Base-by-base conservation (phyloP, 2,888 invertebrate species). In the Lamellibrachia satsuma region DNA sequence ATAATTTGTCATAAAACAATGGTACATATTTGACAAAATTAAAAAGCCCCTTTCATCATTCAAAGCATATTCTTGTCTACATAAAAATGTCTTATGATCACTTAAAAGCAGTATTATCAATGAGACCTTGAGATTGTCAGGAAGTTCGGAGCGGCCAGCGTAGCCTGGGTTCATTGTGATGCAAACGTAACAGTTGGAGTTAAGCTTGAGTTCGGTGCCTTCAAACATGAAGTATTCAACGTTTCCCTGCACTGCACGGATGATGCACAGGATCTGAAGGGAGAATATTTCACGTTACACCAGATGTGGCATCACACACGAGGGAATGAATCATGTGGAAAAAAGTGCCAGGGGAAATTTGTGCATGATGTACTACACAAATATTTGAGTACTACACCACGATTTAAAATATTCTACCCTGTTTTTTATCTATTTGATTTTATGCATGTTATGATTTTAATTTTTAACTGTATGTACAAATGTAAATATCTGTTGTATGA, bases 121-220 rank as follows among this genome's bases (percentile, higher is more conserved):
- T 92, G 52, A 92, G 91, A 95, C 95, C 94, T 97, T 97, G 52
- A 97, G 95, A 94, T 97, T 97, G 94, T 97, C 97, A 0, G 97
- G 97, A 97, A 98, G 95, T 94, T 97, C 97, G 7, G 97, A 97
- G 27, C 97, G 95, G 0, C 97, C 97, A 90, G 97, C 97, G 94
- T 97, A 97, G 91, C 97, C 96, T 90, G 96, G 96, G 95, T 97
- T 97, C 96, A 97, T 97, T 60, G 96, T 97, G 94, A 97, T 97
- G 94, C 94, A 98, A 9, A 97, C 98, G 95, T 98, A 98, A 95
- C 98, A 98, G 93, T 98, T 97, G 0, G 98, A 97, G 96, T 98
- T 98, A 92, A 98, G 96, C 1, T 95, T 97, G 92, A 98, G 96
- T 94, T 97, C 97, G 7, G 98, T 98, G 3, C 98, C 98, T 97